These are phyloP conservation scores for Ciconia boyciana DNA, from an alignment of 2,113 vertebrate species.

Conservation along the genomic window DNA sequence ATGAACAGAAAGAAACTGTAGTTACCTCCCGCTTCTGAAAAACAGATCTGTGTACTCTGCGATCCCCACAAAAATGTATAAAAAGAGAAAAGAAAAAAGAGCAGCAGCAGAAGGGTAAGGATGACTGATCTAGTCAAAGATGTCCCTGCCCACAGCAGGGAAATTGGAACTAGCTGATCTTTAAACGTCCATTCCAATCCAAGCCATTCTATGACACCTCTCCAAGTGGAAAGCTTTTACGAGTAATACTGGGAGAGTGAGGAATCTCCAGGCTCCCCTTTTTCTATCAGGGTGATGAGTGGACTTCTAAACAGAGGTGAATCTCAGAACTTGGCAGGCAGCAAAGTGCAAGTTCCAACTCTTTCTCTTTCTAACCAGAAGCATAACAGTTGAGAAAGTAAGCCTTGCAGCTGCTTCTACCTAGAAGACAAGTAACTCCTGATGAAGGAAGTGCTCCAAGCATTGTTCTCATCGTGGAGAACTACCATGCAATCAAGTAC, in stretches of 20 bases:
- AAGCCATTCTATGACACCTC: not conserved
- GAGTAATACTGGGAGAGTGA: not conserved
- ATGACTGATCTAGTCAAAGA: not conserved
- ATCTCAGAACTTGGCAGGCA: not conserved
- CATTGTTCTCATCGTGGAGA: not conserved
- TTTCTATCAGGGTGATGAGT: not conserved
- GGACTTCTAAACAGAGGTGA: not conserved
- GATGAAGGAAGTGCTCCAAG: not conserved
- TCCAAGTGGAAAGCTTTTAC: not conserved
- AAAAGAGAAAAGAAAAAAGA: accelerated
- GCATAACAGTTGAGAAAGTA: not conserved
- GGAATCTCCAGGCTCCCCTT: not conserved
- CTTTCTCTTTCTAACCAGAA: not conserved
- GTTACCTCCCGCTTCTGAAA: not conserved
- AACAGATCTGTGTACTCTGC: not conserved
- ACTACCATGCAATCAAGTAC: not conserved
- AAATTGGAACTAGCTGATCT: not conserved
- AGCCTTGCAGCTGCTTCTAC: not conserved
- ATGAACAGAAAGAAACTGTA: not conserved
- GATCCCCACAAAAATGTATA: not conserved
- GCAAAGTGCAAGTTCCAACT: not conserved
- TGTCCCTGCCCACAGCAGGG: not conserved
- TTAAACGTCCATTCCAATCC: not conserved
- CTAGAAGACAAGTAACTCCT: not conserved
- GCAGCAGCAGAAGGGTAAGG: not conserved